Evolutionary conservation across 1,140 invertebrate species (phyloP).

Genomic region (Micrasema minimum): DNA sequence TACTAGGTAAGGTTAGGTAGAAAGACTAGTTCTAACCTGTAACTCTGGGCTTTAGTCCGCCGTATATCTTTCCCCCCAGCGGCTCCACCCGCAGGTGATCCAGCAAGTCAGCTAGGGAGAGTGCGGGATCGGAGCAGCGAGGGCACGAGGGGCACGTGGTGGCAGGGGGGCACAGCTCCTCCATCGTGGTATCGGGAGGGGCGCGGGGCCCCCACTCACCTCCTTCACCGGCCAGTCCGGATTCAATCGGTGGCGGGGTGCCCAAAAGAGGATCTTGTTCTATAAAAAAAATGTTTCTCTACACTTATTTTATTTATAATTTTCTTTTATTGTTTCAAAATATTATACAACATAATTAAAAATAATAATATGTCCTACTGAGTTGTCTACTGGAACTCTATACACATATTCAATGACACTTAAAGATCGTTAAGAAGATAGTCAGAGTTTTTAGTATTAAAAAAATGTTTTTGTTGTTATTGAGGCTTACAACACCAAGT

Average conservation of each 20-base stretch:
- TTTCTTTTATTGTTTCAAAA: no score
- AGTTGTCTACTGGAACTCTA: no score
- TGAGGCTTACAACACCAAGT: no score
- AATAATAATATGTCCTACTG: no score
- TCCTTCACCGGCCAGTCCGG: conserved; percentile 7
- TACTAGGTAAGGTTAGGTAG: no score
- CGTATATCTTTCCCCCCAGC: conserved; percentile 68
- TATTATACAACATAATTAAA: no score
- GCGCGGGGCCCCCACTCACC: conserved; percentile 45
- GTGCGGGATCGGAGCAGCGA: conserved; percentile 70
- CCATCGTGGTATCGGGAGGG: conserved; percentile 40
- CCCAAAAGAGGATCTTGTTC: conserved; percentile 63
- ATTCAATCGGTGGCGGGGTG: conserved; percentile 58
- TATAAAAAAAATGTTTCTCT: conserved; percentile 52
- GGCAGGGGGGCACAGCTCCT: conserved; percentile 50
- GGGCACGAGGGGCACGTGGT: conserved; percentile 70
- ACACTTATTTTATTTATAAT: no score
- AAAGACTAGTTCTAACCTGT: no score
- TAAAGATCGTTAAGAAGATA: no score
- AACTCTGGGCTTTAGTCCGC: conserved; percentile 68
- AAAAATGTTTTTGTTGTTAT: no score
- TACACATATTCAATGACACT: no score
- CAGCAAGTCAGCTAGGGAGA: conserved; percentile 67
- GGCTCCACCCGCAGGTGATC: conserved; percentile 69
- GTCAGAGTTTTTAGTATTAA: no score